Base-by-base conservation (phyloP, 1,140 invertebrate genomes). In the Cotesia glomerata region DNA sequence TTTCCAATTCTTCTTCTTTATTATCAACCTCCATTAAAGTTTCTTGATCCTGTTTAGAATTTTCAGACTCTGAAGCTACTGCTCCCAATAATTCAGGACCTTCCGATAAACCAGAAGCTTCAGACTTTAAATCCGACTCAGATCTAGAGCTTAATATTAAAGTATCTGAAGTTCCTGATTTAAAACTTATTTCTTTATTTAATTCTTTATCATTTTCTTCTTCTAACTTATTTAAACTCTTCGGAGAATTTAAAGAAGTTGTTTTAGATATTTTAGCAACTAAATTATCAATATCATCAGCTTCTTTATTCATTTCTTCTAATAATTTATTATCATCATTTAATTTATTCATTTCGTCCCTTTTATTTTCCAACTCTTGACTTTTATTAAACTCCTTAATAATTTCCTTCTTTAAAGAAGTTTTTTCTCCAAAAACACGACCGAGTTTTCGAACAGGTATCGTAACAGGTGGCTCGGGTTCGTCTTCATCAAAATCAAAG, bases 401-500 rank as follows among this genome's bases (percentile, higher is more conserved):
- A 16, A 87, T 84, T 64, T 85, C 85, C 49, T 87, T 87, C 54
- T 87, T 87, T 13, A 85, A 67, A 5, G 84, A 81, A 69, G 83
- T 84, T 45, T 84, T 82, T 61, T 81, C 81, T 1, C 80, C 85
- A 65, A 87, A 87, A 61, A 84, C 81, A 74, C 83, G 75, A 0
- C 85, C 85, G 35, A 88, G 88, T 81, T 89, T 89, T 51, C 88
- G 79, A 3, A 88, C 88, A 4, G 84, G 84, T 26, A 85, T 80
- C 66, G 87, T 81, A 9, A 62, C 13, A 36, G 81, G 80, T 64
- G 78, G 80, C 72, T 83, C 85, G 5, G 81, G 81, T 26, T 89
- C 88, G 52, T 90, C 89, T 45, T 90, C 89, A 14, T 89, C 83
- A 73, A 90, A 90, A 84, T 90, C 89, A 73, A 90, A 90, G 73